Conservation (phyloP, 2,888 invertebrate species). For the Xanthorhoe designata region DNA sequence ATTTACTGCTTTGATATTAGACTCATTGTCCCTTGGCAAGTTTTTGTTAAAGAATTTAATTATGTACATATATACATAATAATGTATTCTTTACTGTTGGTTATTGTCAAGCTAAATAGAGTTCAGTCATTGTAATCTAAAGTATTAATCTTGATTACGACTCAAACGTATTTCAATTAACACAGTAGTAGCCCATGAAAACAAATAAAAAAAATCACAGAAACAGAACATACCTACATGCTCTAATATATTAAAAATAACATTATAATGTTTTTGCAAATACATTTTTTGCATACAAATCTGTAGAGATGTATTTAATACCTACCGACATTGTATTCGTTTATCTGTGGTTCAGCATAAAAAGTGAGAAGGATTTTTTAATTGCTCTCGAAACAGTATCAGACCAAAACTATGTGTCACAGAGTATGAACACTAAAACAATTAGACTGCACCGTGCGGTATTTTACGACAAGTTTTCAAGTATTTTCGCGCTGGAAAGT, state of each 20-base stretch:
- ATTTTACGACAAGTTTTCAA: constrained; percentile 38
- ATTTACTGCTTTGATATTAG: not conserved
- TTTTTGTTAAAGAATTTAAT: no score
- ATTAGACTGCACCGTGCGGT: constrained; percentile 10
- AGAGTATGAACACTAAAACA: constrained; percentile 18
- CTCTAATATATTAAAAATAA: no score
- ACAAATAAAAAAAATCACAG: no score
- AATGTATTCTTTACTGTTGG: not conserved
- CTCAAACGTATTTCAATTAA: no score
- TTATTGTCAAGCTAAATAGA: not conserved
- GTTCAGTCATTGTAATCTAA: no score
- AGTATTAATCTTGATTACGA: no score
- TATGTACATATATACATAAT: no score
- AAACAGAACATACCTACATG: no score
- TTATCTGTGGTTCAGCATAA: not conserved
- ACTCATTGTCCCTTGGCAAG: not conserved
- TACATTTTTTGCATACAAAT: not conserved
- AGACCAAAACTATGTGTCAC: constrained; percentile 13
- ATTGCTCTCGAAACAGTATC: not conserved
- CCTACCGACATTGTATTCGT: no score
- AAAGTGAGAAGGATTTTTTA: not conserved
- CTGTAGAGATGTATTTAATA: not conserved
- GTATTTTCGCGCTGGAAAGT: constrained; percentile 47
- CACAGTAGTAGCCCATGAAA: no score
- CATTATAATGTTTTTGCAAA: no score